Evolutionary conservation across 2,888 invertebrate species (phyloP), one percentile per base, ranked within the genome.

Genomic region (Tolmerus cingulatus): DNA sequence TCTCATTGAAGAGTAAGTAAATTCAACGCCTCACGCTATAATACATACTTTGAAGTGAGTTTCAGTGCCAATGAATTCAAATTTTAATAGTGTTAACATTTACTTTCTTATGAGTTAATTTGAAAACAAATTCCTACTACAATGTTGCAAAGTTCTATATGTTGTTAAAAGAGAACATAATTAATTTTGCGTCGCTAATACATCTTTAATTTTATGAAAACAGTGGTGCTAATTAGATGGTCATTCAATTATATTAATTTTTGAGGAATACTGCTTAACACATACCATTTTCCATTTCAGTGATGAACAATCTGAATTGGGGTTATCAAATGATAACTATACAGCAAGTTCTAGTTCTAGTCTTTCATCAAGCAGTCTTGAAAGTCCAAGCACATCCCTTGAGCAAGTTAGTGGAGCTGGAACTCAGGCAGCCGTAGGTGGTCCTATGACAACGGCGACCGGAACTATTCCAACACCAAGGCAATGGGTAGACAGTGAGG

Each of bases 311-410:
- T 94, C 95, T 90, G 94, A 94, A 90, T 92, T 93, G 91, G 93
- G 93, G 90, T 93, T 94, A 90, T 91, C 92, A 88, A 92, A 92
- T 90, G 91, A 93, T 90, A 94, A 94, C 91, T 95, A 95, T 89
- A 95, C 95, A 90, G 95, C 95, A 93, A 96, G 96, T 89, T 96
- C 96, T 89, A 95, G 94, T 92, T 95, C 95, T 90, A 95, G 95
- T 93, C 93, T 95, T 90, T 95, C 95, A 88, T 94, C 93, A 90
- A 94, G 95, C 89, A 91, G 92, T 90, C 94, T 95, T 90, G 96
- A 96, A 91, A 96, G 96, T 92, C 96, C 96, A 74, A 94, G 95
- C 90, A 95, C 95, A 90, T 96, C 96, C 88, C 94, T 95, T 92
- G 96, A 96, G 92, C 95, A 95, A 90, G 95, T 95, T 90, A 92